Evolutionary conservation across 2,797 vertebrate species (phyloP).

Genomic region (Graptemys geographica): DNA sequence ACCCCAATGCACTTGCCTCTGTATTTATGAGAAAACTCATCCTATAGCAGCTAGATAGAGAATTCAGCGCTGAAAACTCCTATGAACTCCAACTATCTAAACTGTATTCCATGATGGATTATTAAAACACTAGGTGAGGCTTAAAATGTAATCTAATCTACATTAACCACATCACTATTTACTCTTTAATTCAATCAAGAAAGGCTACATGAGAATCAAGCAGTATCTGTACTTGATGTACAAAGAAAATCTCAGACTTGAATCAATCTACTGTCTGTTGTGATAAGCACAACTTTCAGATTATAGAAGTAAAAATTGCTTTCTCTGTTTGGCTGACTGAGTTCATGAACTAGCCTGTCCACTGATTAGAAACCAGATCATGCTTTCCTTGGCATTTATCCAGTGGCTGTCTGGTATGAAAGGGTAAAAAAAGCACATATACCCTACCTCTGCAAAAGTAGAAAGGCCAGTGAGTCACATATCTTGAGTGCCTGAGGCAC

Average conservation of each 20-base stretch:
- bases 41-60: not conserved
- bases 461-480: conserved; percentile 37
- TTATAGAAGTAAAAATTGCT: conserved; percentile 26
- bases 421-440: conserved; percentile 54
- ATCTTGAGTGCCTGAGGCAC: conserved; percentile 16
- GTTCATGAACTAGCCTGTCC: conserved; percentile 6
- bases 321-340: conserved; percentile 52
- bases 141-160: not conserved
- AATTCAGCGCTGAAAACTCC: not conserved
- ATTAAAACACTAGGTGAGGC: not conserved
- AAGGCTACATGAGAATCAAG: not conserved
- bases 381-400: conserved; percentile 62
- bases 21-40: not conserved
- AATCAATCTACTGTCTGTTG: conserved; percentile 45
- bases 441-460: conserved; percentile 28
- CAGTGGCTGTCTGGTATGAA: conserved; percentile 60
- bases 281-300: conserved; percentile 24
- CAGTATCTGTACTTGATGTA: not conserved
- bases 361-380: conserved; percentile 65
- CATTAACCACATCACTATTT: not conserved
- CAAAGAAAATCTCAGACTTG: not conserved
- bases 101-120: not conserved
- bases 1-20: not conserved
- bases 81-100: not conserved
- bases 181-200: conserved; percentile 13